Base-by-base conservation (phyloP, 2,888 invertebrate species). In the Pyrrhopygopsis socrates region DNA sequence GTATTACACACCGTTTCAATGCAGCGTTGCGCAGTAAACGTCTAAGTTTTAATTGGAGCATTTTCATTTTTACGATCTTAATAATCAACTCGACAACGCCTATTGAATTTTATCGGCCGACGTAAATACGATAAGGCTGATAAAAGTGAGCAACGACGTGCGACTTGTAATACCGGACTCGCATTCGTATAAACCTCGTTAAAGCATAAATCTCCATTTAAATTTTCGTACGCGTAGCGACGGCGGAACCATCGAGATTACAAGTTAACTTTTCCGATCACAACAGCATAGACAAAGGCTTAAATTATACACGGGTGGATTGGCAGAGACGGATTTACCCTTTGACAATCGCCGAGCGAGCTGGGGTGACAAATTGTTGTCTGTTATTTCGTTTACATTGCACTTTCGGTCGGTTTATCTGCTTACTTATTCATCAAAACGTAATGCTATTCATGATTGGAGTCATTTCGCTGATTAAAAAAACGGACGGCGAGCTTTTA, bases 181-280 rank as follows among this genome's bases (percentile, higher is more conserved):
- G n/a, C 29, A 74, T 75, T 41, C 41, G 63, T 63, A 60, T 60
- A 27, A 60, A 60, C 18, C 29, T 63, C 20, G 30, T 63, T 63
- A 63, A 29, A 30, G 29, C 63, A 63, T 30, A 63, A 63, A 27
- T 74, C 27, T 70, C 41, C n/a, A 76, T 81, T 81, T 83, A 63
- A 74, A 58, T 73, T 74, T 73, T 41, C 30, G 50, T 81, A 88
- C 90, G 89, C 89, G 83, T 81, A 71, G 84, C 91, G 87, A 84
- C 74, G 92, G 93, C 95, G 92, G 92, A 94, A 95, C 97, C 97
- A 96, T 97, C 96, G 96, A 97, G 97, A 97, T 97, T 97, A 97
- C 96, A 97, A 97, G 96, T 97, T 96, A 97, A 97, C 97, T 97
- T 97, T 97, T 97, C 97, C 97, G 97, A 97, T 97, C 97, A 97